Base-by-base conservation (phyloP, 2,113 vertebrate species). In the Progne subis region DNA sequence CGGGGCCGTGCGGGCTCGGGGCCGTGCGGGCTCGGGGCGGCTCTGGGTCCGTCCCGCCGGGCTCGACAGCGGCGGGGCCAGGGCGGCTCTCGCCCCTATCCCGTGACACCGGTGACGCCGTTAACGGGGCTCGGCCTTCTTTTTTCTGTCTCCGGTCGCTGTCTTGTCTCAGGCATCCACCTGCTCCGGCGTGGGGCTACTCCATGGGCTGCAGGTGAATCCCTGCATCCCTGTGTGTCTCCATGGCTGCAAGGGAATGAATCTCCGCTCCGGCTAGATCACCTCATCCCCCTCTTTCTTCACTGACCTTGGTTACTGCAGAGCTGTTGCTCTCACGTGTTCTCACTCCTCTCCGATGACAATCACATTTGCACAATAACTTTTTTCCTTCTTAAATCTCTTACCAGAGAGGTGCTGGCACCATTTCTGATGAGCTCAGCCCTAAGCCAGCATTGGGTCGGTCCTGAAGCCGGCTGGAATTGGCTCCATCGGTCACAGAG, bases 61-160 rank as follows among this genome's bases (percentile, higher is more conserved):
- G 1, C 11, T 7, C 7, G 4, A 1, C 28, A 1, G 8, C 55
- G 3, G 10, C 28, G 1, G 50, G 14, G 11, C 28, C 11, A 24
- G 46, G 19, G 20, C 34, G 0, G 32, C 7, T 71, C 29, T 41
- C 6, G 5, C 3, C 5, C 4, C 10, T 16, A 52, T 19, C 1
- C 12, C 3, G 37, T 8, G 41, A 5, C 17, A 7, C 15, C 24
- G 10, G 28, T 11, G 63, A 0, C 8, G 24, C 18, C 31, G 11
- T 5, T 43, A 12, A 28, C 9, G 8, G 34, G 21, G 7, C 37
- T 50, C 7, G 8, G 26, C 44, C 21, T 26, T 50, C 25, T 21
- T 49, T 28, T 23, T 16, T 23, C 31, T 23, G 21, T 0, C 31
- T 49, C 12, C 44, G 44, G 37, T 32, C 52, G 16, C 44, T 24